Evolutionary conservation across 2,797 vertebrate species (phyloP), one percentile per base, ranked within the genome.

Genomic region (Gambusia yucatana): DNA sequence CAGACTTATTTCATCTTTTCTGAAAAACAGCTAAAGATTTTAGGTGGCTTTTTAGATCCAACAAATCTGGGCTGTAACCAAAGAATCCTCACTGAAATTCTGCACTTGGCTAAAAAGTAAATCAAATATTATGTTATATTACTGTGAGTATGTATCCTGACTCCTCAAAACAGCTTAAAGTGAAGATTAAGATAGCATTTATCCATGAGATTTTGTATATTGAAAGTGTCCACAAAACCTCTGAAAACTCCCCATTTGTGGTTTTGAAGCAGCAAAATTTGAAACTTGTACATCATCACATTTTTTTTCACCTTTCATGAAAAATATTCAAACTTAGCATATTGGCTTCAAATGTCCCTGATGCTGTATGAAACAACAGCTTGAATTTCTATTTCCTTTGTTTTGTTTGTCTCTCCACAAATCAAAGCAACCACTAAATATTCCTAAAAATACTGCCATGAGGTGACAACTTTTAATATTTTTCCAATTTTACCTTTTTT

Each of bases 21-120:
- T 47, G 50, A 48, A 83, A 79, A 48, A 63, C 75, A 57, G 72
- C 77, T 88, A 4, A 77, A 79, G 72, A 72, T 20, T 80, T 84
- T 82, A 76, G 88, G 71, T 46, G 74, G 82, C 82, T 91, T 85
- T 77, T 80, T 79, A 63, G 20, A 73, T 76, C 48, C 20, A 83
- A 63, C 80, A 82, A 82, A 90, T 89, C 80, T 83, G 7, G 16
- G 7, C 11, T 50, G 59, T 72, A n/a, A 77, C 81, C 79, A 79
- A 76, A 73, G 5, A 78, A 57, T 76, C 89, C 72, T 6, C 59
- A 50, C 75, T 70, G 75, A 76, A 88, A 81, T 48, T 39, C 69
- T 76, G 67, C 76, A 78, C 65, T 82, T 70, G 83, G 76, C 83
- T 78, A 22, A 75, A 47, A 77, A 78, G 48, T 69, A 47, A 63